A percentile compares a stretch with the other conserved stretches of the same genome.
phyloP scores from a whole-genome alignment of 2,888 invertebrate genomes.

The Melolontha melolontha region DNA sequence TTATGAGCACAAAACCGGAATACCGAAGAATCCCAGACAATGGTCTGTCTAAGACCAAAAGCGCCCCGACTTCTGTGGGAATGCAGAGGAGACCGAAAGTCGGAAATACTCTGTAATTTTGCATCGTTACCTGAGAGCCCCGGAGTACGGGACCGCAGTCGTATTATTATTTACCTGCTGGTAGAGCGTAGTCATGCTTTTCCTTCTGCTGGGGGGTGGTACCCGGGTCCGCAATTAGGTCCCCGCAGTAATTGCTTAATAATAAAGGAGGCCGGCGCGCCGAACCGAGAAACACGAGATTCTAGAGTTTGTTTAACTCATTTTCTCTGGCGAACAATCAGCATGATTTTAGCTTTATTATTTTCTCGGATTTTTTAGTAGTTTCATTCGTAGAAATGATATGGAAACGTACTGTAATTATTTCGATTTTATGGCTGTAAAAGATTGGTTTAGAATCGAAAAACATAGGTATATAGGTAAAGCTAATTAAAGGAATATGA shows the following conservation, averaged over 20 bases:
- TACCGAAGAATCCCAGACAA: no score
- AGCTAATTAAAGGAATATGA: no score
- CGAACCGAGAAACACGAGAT: constrained; percentile 27
- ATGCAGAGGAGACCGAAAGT: constrained; percentile 31
- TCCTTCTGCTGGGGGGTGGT: constrained; percentile 50
- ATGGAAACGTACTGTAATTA: no score
- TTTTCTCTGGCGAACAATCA: constrained; percentile 33
- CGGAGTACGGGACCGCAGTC: constrained; percentile 41
- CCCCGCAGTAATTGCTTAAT: constrained; percentile 58
- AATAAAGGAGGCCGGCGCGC: constrained; percentile 47
- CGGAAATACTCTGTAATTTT: constrained; percentile 49
- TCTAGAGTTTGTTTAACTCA: constrained; percentile 40
- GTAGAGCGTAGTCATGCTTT: constrained; percentile 40
- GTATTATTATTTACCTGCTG: constrained; percentile 51
- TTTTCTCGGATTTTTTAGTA: no score
- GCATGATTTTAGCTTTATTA: constrained; percentile 12
- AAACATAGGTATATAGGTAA: no score
- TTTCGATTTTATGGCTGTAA: no score
- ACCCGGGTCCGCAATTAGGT: constrained; percentile 57
- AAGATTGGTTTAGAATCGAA: no score
- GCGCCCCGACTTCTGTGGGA: constrained; percentile 37
- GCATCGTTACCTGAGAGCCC: constrained; percentile 46
- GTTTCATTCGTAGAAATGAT: no score
- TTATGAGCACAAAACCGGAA: no score
- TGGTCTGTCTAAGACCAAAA: background rate